Percentiles rank a stretch among this genome's conserved stretches.
Evolutionary conservation across 2,113 vertebrate genomes (phyloP).

Genomic region (Felis catus): DNA sequence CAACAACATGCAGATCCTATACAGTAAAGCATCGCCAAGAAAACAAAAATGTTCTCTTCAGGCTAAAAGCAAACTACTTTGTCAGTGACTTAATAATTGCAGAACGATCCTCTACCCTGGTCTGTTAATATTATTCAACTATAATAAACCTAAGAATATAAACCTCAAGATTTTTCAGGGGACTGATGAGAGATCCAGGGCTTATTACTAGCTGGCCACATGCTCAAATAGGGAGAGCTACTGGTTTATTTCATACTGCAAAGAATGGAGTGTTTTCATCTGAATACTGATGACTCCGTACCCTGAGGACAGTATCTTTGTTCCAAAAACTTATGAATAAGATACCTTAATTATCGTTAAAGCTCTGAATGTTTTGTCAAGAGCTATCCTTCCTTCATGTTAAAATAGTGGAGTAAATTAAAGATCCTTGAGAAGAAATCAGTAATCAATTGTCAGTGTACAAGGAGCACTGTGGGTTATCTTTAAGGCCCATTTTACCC

Average conservation of each 20-base stretch:
- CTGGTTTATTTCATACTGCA: slow-evolving; percentile 13
- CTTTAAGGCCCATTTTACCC: not conserved
- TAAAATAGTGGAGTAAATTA: slow-evolving; percentile 28
- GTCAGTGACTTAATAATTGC: not conserved
- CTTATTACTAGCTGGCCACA: not conserved
- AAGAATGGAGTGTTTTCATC: slow-evolving; percentile 30
- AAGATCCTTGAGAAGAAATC: not conserved
- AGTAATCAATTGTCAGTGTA: slow-evolving; percentile 28
- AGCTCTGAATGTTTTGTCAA: slow-evolving; percentile 8
- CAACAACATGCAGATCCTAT: not conserved
- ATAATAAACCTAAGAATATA: not conserved
- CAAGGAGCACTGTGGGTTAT: not conserved
- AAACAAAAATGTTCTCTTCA: slow-evolving; percentile 20
- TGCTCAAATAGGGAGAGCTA: not conserved
- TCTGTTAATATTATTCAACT: not conserved
- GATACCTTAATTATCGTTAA: not conserved
- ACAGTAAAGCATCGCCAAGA: not conserved
- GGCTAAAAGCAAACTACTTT: not conserved
- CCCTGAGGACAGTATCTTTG: not conserved
- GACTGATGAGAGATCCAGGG: not conserved
- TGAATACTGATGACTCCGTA: not conserved
- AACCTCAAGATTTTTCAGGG: not conserved
- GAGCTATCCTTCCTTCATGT: not conserved
- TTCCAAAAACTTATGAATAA: not conserved
- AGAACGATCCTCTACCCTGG: slow-evolving; percentile 8